Evolutionary conservation across 2,113 vertebrate genomes (phyloP).

Genomic region (Carassius auratus): DNA sequence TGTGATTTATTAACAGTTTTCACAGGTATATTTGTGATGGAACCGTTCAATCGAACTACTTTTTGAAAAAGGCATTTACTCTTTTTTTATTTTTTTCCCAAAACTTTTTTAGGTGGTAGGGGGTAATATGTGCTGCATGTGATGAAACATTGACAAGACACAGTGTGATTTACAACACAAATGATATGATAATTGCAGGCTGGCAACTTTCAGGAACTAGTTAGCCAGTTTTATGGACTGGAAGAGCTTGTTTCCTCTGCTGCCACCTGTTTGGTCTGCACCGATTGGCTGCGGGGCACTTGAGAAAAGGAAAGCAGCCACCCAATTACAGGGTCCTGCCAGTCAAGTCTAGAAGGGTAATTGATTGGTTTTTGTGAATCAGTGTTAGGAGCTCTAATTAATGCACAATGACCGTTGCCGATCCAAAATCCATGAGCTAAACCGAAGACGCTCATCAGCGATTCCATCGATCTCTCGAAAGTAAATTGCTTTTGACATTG

Average conservation of each 20-base stretch:
- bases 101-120: neutral
- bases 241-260: conserved; percentile 72
- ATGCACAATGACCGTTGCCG: conserved; percentile 63
- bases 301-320: conserved; percentile 59
- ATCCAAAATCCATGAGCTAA: conserved; percentile 46
- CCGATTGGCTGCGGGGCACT: conserved; percentile 67
- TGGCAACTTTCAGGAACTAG: conserved; percentile 61
- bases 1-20: conserved; percentile 19
- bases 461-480: conserved; percentile 22
- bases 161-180: conserved; percentile 70
- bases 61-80: neutral
- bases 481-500: conserved; percentile 24
- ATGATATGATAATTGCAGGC: conserved; percentile 74
- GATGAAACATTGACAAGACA: conserved; percentile 67
- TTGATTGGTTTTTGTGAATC: conserved; percentile 68
- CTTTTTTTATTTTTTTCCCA: neutral
- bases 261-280: conserved; percentile 68
- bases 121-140: conserved; percentile 55
- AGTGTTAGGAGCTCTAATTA: conserved; percentile 65
- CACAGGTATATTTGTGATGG: neutral
- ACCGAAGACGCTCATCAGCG: conserved; percentile 15
- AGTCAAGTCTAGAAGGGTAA: conserved; percentile 57
- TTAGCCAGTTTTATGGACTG: conserved; percentile 71
- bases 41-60: neutral
- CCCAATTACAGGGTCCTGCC: conserved; percentile 62